Evolutionary conservation across 2,113 vertebrate genomes (phyloP).

Genomic region (Penelope pileata): DNA sequence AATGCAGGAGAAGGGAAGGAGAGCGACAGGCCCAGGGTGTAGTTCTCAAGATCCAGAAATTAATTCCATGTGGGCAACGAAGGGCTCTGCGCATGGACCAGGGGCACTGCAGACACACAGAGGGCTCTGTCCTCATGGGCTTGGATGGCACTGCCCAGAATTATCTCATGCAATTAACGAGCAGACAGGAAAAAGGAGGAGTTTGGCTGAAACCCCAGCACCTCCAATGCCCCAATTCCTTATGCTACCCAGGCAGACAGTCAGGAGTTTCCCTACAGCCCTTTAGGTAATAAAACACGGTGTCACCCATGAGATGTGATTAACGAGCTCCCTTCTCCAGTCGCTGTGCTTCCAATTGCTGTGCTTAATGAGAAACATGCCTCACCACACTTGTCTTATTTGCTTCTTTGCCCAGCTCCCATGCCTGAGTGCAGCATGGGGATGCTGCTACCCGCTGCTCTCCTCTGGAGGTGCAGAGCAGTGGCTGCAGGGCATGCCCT

Average conservation of each 20-base stretch:
- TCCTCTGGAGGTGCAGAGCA: neutral
- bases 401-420: neutral
- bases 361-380: conserved; percentile 23
- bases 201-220: neutral
- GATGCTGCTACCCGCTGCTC: neutral
- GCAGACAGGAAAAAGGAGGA: neutral
- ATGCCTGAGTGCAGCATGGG: fast-evolving
- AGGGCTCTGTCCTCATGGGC: neutral
- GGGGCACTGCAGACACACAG: fast-evolving
- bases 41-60: fast-evolving
- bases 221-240: neutral
- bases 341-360: neutral
- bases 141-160: fast-evolving
- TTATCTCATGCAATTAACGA: neutral
- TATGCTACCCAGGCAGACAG: neutral
- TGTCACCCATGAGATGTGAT: conserved; percentile 6
- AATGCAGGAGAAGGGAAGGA: neutral
- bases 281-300: conserved; percentile 9
- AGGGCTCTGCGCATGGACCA: neutral
- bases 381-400: neutral
- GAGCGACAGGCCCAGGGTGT: neutral
- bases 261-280: neutral
- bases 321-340: conserved; percentile 17
- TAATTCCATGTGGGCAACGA: fast-evolving
- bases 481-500: neutral